phyloP scores from a whole-genome alignment of 1,140 invertebrate species.

The Luehdorfia chinensis region DNA sequence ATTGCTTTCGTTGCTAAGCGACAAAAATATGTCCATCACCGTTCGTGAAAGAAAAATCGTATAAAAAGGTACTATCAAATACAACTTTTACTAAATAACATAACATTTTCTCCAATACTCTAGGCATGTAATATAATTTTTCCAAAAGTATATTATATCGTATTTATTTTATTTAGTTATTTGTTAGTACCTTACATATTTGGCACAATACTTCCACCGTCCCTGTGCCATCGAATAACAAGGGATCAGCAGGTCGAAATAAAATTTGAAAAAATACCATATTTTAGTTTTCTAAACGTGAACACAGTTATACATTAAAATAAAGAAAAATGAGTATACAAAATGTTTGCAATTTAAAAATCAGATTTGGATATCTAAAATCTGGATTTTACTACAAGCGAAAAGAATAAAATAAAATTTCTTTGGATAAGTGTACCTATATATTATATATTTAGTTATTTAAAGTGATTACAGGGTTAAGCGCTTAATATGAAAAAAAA shows the following conservation, averaged over 20 bases:
- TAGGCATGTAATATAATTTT: no score
- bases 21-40: constrained; percentile 25
- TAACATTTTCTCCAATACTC: background rate
- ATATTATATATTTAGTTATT: constrained; percentile 1
- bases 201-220: constrained; percentile 50
- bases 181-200: constrained; percentile 23
- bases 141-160: no score
- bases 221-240: constrained; percentile 42
- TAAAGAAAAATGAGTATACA: constrained; percentile 6
- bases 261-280: constrained; percentile 17
- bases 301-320: background rate
- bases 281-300: background rate
- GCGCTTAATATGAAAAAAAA: no score
- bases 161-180: constrained; percentile 7
- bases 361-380: background rate
- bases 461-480: background rate
- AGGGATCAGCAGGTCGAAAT: constrained; percentile 51
- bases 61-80: constrained; percentile 13
- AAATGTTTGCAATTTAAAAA: constrained; percentile 6
- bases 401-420: constrained; percentile 4
- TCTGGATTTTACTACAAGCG: constrained; percentile 11
- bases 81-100: constrained; percentile 4
- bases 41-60: constrained; percentile 9
- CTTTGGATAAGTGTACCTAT: constrained; percentile 16
- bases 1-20: constrained; percentile 3